These are phyloP conservation scores for Pithecia hirsuta DNA, from an alignment of 2,797 vertebrate species.

Conservation along the genomic window DNA sequence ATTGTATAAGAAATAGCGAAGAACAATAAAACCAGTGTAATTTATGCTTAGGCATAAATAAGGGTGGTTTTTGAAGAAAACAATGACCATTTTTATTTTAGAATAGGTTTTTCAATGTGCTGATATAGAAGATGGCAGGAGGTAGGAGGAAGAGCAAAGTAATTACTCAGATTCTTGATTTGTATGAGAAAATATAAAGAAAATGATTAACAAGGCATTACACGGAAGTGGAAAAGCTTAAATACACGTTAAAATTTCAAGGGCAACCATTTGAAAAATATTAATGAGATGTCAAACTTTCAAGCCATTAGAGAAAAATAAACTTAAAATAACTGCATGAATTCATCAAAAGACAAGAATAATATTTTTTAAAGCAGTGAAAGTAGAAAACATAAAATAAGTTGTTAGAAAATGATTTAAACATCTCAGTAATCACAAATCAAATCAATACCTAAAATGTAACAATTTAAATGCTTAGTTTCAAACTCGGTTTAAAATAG, in stretches of 20 bases:
- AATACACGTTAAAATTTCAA: conserved; percentile 41
- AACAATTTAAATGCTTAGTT: not conserved
- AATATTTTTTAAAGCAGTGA: not conserved
- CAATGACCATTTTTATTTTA: not conserved
- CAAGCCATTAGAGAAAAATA: conserved; percentile 17
- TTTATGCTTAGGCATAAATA: not conserved
- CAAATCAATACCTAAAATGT: not conserved
- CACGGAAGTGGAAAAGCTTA: not conserved
- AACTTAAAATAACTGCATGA: not conserved
- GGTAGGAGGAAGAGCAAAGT: not conserved
- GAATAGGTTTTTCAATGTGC: not conserved
- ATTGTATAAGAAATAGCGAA: not conserved
- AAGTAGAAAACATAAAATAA: not conserved
- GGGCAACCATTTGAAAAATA: conserved; percentile 12
- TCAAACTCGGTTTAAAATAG: not conserved
- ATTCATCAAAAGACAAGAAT: not conserved
- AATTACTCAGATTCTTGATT: not conserved
- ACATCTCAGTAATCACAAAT: not conserved
- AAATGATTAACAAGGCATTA: not conserved
- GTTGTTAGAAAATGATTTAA: not conserved
- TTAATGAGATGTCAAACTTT: conserved; percentile 31
- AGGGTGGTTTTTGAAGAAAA: not conserved
- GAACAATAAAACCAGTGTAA: not conserved
- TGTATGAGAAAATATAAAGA: not conserved
- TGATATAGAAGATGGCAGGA: not conserved